Evolutionary conservation across 2,797 vertebrate species (phyloP).

Genomic region (Sebastes vulpes): DNA sequence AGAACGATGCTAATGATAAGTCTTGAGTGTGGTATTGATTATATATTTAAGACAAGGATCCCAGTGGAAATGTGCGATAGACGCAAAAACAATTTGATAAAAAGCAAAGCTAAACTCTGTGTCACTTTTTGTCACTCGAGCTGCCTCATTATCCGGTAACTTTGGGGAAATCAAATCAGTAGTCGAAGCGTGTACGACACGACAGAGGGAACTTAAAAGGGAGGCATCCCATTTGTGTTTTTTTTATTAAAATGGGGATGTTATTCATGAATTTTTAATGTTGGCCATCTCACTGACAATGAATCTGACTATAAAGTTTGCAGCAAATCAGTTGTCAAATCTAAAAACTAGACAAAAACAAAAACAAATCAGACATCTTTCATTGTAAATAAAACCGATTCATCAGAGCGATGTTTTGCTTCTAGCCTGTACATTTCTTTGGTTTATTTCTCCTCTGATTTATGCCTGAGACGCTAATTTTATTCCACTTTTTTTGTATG

Average conservation of each 20-base stretch:
- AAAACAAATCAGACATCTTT: background rate
- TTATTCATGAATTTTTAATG: slow-evolving; percentile 6
- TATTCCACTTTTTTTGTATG: slow-evolving; percentile 15
- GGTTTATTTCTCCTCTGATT: background rate
- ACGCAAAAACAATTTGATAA: background rate
- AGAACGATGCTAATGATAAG: background rate
- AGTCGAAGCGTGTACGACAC: background rate
- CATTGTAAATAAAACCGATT: background rate
- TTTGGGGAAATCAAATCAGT: background rate
- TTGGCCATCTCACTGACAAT: background rate
- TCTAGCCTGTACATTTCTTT: background rate
- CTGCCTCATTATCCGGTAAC: slow-evolving; percentile 5
- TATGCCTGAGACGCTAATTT: background rate
- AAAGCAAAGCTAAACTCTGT: slow-evolving; percentile 8
- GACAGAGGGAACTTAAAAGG: background rate
- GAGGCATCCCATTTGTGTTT: background rate
- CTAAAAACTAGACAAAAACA: background rate
- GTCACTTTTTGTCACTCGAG: background rate
- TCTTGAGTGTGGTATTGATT: background rate
- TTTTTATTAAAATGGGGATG: background rate
- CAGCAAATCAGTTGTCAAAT: background rate
- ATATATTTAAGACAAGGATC: background rate
- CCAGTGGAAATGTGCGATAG: background rate
- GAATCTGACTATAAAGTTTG: background rate
- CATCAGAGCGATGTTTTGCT: background rate